Conservation (phyloP, 1,140 invertebrate species). For the Rhopalosiphum maidis region DNA sequence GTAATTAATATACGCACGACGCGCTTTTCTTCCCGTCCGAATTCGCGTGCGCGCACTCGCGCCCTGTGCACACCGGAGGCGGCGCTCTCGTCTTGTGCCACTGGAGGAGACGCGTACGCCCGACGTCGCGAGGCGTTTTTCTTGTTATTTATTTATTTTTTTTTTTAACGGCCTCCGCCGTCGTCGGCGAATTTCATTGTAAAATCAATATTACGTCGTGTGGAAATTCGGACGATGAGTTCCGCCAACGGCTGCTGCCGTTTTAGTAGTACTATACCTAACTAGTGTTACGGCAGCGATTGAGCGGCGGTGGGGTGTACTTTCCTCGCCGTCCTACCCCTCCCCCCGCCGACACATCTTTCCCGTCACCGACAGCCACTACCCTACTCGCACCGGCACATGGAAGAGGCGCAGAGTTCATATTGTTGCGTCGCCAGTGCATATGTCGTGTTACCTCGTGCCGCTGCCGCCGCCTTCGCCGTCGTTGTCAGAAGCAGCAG, state of each 20-base stretch:
- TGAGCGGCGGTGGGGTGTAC: slow-evolving; percentile 50
- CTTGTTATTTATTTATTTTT: not conserved
- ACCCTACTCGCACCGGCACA: slow-evolving; percentile 1
- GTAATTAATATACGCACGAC: not conserved
- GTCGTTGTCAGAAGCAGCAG: not conserved
- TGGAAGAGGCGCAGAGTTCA: slow-evolving; percentile 56
- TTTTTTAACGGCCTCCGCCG: slow-evolving; percentile 10
- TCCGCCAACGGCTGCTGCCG: not conserved
- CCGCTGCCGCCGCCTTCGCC: slow-evolving; percentile 29
- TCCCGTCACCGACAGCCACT: not conserved
- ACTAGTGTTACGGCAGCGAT: not conserved
- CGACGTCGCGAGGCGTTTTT: not conserved
- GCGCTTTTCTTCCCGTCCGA: not conserved
- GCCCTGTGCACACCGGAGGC: not conserved
- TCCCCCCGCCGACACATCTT: not conserved
- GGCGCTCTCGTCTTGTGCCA: not conserved
- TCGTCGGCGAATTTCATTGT: slow-evolving; percentile 48
- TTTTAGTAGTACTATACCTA: not conserved
- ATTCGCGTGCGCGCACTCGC: not conserved
- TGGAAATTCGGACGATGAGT: slow-evolving; percentile 55
- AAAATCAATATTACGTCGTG: slow-evolving; percentile 56
- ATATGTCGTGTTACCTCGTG: slow-evolving; percentile 57
- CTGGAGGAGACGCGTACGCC: not conserved
- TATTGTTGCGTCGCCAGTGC: slow-evolving; percentile 57
- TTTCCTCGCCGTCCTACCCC: slow-evolving; percentile 40